These are phyloP conservation scores for Lepidochitona cinerea DNA, from an alignment of 2,888 invertebrate genomes.

Conservation along the genomic window DNA sequence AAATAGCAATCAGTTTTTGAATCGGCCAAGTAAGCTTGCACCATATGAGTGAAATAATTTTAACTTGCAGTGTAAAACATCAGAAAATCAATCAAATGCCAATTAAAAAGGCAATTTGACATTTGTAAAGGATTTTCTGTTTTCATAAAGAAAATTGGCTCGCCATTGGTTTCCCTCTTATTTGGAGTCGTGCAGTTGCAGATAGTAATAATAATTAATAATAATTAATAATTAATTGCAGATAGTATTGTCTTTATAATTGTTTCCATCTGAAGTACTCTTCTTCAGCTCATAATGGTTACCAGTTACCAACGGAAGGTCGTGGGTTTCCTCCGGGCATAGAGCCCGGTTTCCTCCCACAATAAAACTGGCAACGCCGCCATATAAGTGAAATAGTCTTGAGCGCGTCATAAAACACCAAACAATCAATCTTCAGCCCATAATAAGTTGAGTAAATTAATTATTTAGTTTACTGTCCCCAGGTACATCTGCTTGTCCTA, in stretches of 20 bases:
- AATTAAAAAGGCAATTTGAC: too few species aligned
- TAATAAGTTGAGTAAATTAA: not conserved
- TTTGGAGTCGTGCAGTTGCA: too few species aligned
- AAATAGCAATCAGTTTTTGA: too few species aligned
- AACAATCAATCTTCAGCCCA: not conserved
- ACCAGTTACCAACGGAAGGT: not conserved
- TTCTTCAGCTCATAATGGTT: not conserved
- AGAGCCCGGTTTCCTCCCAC: not conserved
- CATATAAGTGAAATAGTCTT: not conserved
- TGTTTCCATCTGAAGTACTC: not conserved
- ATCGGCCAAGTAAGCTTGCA: too few species aligned
- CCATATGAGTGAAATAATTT: too few species aligned
- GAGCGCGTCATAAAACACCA: not conserved
- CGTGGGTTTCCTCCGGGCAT: not conserved
- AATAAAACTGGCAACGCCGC: not conserved
- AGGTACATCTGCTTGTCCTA: constrained; percentile 90
- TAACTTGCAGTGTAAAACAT: too few species aligned
- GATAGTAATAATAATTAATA: too few species aligned
- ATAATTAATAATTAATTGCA: not conserved
- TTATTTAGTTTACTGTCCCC: constrained; percentile 74
- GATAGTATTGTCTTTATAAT: not conserved
- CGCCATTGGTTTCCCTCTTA: too few species aligned
- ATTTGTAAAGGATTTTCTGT: too few species aligned
- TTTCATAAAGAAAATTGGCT: too few species aligned
- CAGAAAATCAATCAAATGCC: too few species aligned